phyloP scores from a whole-genome alignment of 2,888 invertebrate species.

The Lasius platythorax region DNA sequence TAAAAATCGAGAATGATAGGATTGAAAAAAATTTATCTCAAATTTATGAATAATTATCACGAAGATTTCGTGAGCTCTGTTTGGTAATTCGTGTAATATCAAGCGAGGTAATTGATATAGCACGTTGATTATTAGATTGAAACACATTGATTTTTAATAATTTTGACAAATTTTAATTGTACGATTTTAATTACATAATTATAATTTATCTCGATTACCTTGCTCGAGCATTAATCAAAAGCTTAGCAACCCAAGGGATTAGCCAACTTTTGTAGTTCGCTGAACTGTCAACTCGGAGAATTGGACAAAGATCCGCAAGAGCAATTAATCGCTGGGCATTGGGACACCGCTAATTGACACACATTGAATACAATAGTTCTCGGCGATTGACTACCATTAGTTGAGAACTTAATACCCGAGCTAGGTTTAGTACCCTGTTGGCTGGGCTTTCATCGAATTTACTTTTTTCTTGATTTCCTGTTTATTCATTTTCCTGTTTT shows the following conservation, averaged over 20 bases:
- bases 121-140: neutral
- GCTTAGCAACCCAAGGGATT: conserved; percentile 10
- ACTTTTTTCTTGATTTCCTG: neutral
- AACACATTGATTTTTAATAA: neutral
- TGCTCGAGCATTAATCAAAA: conserved; percentile 18
- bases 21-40: neutral
- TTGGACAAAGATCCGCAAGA: conserved; percentile 21
- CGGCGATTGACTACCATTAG: neutral
- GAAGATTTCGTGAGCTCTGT: neutral
- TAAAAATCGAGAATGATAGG: neutral
- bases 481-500: conserved; percentile 31
- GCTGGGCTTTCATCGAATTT: conserved; percentile 24
- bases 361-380: neutral
- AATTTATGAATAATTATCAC: neutral
- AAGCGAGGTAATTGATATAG: neutral
- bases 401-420: conserved; percentile 2
- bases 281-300: conserved; percentile 16
- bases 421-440: conserved; percentile 42
- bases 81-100: conserved; percentile 12
- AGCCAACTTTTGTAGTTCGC: neutral
- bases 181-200: conserved; percentile 1
- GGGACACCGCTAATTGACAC: conserved; percentile 7
- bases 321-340: conserved; percentile 20
- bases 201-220: neutral
- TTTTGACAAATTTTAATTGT: neutral